Evolutionary conservation across 1,140 invertebrate genomes (phyloP), one percentile per base, ranked within the genome.

Genomic region (Pissodes strobi): DNA sequence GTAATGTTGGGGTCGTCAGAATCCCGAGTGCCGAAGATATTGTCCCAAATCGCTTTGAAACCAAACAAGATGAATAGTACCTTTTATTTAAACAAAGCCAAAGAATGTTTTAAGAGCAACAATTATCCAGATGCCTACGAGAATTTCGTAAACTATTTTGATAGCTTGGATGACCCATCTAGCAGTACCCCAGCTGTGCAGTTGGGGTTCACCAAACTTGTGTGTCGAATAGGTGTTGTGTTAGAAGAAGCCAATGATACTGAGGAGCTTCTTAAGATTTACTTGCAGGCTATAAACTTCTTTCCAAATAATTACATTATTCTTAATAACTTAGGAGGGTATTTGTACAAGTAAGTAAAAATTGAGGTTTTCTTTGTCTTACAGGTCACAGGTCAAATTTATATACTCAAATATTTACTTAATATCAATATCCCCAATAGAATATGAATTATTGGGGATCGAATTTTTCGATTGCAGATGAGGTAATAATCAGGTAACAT

Each of bases 261-360:
- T 34, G 64, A 69, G 30, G 65, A 67, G 41, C 34, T 74, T 5
- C 37, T 69, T 0, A 74, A 73, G 51, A 64, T 69, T 18, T 73
- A 74, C 39, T 15, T 72, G 19, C 62, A 69, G 38, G 67, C 64
- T 18, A 19, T 74, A 23, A 68, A 71, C 18, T 64, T 69, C 41
- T 74, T 72, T 53, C 72, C 72, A 0, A 57, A 65, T 15, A 72
- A 73, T 62, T 56, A 59, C 18, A 51, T 72, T 27, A 69, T 74
- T 0, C 41, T 73, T 8, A 73, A 71, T 46, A 69, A 71, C 56
- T 72, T 73, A 60, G 72, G 66, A 6, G 68, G 52, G n/a, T 64
- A 69, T 58, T 64, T 73, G 41, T 67, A 72, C 37, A 69, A 59
- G 64, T 70, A 68, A 55, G 64, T 64, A 13, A 27, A 49, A 8